Evolutionary conservation across 2,888 invertebrate genomes (phyloP).

Genomic region (Polymixis flavicincta): DNA sequence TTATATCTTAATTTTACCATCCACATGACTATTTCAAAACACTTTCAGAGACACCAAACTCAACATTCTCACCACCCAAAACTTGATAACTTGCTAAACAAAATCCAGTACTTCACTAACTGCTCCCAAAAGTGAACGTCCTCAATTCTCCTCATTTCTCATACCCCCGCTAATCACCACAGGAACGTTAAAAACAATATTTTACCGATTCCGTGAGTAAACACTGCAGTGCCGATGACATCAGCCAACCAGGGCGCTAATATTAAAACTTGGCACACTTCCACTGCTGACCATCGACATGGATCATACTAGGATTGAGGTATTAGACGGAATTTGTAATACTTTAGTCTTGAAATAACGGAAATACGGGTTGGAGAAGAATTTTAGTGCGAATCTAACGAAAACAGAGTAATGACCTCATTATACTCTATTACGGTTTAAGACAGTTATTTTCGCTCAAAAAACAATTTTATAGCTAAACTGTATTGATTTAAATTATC

Average conservation of each 20-base stretch:
- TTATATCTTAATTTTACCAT: too few species aligned
- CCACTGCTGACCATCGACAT: slow-evolving; percentile 73
- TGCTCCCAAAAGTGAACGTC: slow-evolving; percentile 16
- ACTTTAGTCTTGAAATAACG: slow-evolving; percentile 41
- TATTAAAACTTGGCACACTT: slow-evolving; percentile 87
- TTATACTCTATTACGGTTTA: too few species aligned
- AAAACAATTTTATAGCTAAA: too few species aligned
- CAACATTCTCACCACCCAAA: background rate
- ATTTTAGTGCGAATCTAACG: slow-evolving; percentile 3
- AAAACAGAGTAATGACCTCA: slow-evolving; percentile 12
- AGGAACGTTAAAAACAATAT: slow-evolving; percentile 68
- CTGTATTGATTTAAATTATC: background rate
- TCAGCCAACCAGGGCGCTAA: slow-evolving; percentile 83
- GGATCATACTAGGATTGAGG: slow-evolving; percentile 73
- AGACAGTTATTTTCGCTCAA: too few species aligned
- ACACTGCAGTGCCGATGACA: slow-evolving; percentile 83
- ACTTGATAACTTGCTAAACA: slow-evolving; percentile 29
- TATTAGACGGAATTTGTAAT: slow-evolving; percentile 52
- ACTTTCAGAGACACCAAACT: background rate
- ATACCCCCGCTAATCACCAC: slow-evolving; percentile 39
- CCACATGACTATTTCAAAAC: background rate
- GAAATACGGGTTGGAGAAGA: slow-evolving; percentile 30
- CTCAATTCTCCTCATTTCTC: slow-evolving; percentile 37
- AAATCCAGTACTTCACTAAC: background rate
- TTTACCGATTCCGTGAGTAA: slow-evolving; percentile 73